Percentiles rank a stretch among this genome's conserved stretches.
Conservation (phyloP, 2,888 invertebrate genomes). For the Lydus trimaculatus region DNA sequence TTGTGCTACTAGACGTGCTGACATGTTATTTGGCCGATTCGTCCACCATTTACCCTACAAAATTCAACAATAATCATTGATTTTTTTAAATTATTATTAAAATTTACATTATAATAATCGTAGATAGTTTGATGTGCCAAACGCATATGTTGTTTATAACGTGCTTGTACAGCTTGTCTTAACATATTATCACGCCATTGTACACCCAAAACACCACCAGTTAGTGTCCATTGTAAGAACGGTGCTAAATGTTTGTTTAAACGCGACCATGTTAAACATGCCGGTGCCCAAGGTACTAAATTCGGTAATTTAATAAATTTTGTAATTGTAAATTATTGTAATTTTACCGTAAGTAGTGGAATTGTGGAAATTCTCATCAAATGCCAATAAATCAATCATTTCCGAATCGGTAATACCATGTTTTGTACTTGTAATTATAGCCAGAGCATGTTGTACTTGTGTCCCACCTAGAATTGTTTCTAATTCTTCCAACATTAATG, state of each 20-base stretch:
- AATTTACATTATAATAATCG: constrained; percentile 68
- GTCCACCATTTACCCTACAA: constrained; percentile 68
- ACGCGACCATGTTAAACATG: constrained; percentile 73
- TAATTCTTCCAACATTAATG: constrained; percentile 71
- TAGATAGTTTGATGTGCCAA: constrained; percentile 63
- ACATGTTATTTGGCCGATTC: constrained; percentile 65
- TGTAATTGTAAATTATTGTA: too few species aligned
- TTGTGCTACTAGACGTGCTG: constrained; percentile 67
- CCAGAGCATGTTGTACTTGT: constrained; percentile 72
- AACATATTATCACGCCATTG: constrained; percentile 72
- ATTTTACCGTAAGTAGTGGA: constrained; percentile 68
- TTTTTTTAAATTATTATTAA: background rate
- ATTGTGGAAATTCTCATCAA: constrained; percentile 70
- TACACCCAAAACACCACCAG: constrained; percentile 67
- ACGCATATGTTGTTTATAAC: constrained; percentile 67
- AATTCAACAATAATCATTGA: background rate
- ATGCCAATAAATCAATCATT: constrained; percentile 74
- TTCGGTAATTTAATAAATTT: too few species aligned
- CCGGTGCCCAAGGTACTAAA: constrained; percentile 74
- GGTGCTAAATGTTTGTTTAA: constrained; percentile 71
- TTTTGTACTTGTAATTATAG: constrained; percentile 76
- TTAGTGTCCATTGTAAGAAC: constrained; percentile 69
- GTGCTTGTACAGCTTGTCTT: constrained; percentile 67
- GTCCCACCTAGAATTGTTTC: constrained; percentile 73
- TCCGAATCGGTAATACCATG: constrained; percentile 84